A percentile compares a stretch with the other conserved stretches of the same genome.
phyloP scores from a whole-genome alignment of 2,113 vertebrate genomes.

The Psephotus haematonotus region DNA sequence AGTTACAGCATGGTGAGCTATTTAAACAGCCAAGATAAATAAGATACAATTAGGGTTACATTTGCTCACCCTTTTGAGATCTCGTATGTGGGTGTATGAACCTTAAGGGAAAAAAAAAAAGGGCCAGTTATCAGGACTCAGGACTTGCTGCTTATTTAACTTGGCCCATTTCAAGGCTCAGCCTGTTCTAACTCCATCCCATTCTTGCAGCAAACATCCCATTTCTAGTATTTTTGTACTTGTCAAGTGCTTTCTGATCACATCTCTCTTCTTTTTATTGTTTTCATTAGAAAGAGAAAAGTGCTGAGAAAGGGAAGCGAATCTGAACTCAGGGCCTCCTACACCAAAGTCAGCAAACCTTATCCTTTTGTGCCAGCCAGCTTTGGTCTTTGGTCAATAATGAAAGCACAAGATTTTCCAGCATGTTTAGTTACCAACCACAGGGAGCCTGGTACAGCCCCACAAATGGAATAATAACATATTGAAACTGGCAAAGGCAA shows the following conservation, averaged over 20 bases:
- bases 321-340: constrained; percentile 25
- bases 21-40: constrained; percentile 62
- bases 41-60: constrained; percentile 57
- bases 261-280: constrained; percentile 41
- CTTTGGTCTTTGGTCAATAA: constrained; percentile 41
- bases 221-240: constrained; percentile 51
- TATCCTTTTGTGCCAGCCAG: constrained; percentile 46
- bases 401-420: constrained; percentile 42
- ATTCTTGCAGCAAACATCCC: constrained; percentile 35
- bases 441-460: constrained; percentile 41
- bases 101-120: background rate
- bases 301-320: constrained; percentile 49
- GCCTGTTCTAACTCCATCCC: constrained; percentile 32
- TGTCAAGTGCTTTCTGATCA: constrained; percentile 45
- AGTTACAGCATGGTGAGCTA: constrained; percentile 57
- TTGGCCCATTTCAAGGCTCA: constrained; percentile 46
- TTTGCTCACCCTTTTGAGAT: constrained; percentile 58
- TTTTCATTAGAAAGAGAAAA: constrained; percentile 64
- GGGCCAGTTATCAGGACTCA: constrained; percentile 35
- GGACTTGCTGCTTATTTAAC: constrained; percentile 56
- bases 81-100: constrained; percentile 41
- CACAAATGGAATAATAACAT: background rate
- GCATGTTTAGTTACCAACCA: constrained; percentile 36
- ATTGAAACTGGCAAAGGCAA: constrained; percentile 44
- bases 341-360: constrained; percentile 63